Evolutionary conservation across 2,113 vertebrate species (phyloP).

Genomic region (Pteropus alecto): DNA sequence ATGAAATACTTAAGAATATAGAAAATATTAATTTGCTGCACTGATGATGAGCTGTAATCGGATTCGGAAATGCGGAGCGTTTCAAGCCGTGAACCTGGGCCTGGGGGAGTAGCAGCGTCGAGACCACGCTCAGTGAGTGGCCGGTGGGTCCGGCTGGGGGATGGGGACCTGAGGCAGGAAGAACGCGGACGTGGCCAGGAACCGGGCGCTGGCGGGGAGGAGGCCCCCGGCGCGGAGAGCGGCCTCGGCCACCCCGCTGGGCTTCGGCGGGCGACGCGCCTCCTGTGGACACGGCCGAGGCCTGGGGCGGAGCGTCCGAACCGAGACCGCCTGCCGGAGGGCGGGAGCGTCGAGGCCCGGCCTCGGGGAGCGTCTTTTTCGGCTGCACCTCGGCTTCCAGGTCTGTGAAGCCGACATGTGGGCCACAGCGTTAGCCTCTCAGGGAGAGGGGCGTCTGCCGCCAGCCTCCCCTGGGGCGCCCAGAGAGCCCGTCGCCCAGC

Average conservation of each 20-base stretch:
- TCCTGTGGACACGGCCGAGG: too few relatives aligned
- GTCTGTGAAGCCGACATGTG: neutral
- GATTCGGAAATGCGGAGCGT: neutral
- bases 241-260: too few relatives aligned
- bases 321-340: too few relatives aligned
- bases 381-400: neutral
- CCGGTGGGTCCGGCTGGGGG: too few relatives aligned
- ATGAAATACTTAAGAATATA: neutral
- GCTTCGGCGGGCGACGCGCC: too few relatives aligned
- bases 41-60: neutral
- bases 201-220: too few relatives aligned
- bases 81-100: neutral
- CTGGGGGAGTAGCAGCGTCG: neutral
- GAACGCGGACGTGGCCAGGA: too few relatives aligned
- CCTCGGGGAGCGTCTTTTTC: neutral
- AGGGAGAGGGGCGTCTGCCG: rapidly evolving
- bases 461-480: rapidly evolving
- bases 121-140: neutral
- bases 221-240: too few relatives aligned
- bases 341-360: too few relatives aligned
- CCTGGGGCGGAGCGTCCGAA: too few relatives aligned
- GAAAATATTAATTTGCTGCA: neutral
- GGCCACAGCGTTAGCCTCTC: neutral
- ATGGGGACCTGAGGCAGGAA: too few relatives aligned
- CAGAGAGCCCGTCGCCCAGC: neutral